A percentile compares a stretch with the other conserved stretches of the same genome.
Conservation (phyloP, 2,113 vertebrate genomes). For the Dromaius novaehollandiae region DNA sequence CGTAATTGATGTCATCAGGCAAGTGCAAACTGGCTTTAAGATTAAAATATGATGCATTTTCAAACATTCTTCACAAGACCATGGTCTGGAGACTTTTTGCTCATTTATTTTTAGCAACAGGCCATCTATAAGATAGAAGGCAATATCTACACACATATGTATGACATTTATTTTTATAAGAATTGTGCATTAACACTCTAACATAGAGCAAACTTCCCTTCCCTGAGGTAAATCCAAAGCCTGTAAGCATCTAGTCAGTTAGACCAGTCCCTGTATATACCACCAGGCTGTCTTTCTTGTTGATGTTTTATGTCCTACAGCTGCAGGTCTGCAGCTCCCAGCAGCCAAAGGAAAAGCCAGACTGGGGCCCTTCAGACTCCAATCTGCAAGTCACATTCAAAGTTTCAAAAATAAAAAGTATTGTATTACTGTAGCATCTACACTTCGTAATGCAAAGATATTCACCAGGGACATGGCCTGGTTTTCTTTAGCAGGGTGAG, state of each 20-base stretch:
- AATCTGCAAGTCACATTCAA: neutral
- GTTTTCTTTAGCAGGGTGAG: neutral
- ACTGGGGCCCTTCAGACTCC: neutral
- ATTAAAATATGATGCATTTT: neutral
- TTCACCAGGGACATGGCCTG: constrained; percentile 25
- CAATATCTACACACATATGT: accelerated
- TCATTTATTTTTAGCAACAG: neutral
- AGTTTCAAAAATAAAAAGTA: neutral
- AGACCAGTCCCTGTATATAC: neutral
- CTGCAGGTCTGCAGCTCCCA: neutral
- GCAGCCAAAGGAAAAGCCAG: neutral
- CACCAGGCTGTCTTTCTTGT: neutral
- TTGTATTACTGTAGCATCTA: neutral
- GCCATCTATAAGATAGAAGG: neutral
- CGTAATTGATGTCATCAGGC: neutral
- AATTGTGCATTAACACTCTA: neutral
- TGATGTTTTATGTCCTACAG: neutral
- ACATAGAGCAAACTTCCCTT: neutral
- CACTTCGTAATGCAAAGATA: neutral
- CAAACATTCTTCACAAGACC: neutral
- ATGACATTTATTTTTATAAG: neutral
- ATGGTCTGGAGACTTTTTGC: neutral
- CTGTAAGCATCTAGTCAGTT: neutral
- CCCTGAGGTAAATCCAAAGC: neutral
- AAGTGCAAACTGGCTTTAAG: neutral